These are phyloP conservation scores for Sarcophaga caerulescens DNA, from an alignment of 2,888 invertebrate genomes.

Conservation along the genomic window DNA sequence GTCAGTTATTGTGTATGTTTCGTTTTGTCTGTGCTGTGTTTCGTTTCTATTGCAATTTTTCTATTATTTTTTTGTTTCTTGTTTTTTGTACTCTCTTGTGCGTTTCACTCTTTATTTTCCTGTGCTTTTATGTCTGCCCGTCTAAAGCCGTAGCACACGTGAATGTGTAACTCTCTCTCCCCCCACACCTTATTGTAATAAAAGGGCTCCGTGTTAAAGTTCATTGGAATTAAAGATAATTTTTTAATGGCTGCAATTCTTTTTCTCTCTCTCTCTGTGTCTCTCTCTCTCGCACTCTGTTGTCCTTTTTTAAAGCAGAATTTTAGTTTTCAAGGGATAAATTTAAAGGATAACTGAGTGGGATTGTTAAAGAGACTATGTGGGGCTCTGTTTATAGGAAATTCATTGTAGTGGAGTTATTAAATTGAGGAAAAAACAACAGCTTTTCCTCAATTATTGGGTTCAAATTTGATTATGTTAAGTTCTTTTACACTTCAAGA, in stretches of 20 bases:
- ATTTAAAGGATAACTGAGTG: conserved; percentile 20
- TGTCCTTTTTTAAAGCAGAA: conserved; percentile 35
- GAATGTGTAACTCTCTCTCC: conserved; percentile 66
- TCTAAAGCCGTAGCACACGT: conserved; percentile 67
- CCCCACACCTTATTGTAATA: not conserved
- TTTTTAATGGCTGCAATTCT: conserved; percentile 26
- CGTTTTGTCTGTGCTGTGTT: conserved; percentile 66
- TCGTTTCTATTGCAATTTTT: conserved; percentile 72
- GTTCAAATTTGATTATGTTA: no score
- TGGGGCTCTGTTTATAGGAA: no score
- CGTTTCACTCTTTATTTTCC: conserved; percentile 66
- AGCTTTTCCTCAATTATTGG: no score
- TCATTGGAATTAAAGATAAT: conserved; percentile 60
- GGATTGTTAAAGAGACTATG: no score
- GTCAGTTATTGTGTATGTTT: conserved; percentile 9
- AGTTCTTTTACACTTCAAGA: no score
- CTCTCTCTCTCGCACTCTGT: no score
- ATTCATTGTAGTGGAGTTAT: no score
- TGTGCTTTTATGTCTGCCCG: conserved; percentile 62
- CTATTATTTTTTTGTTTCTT: not conserved
- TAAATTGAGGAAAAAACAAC: no score
- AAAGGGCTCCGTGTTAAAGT: conserved; percentile 43
- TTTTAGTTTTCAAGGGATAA: not conserved
- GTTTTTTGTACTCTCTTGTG: conserved; percentile 36
- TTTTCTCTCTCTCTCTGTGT: not conserved